Evolutionary conservation across 1,140 invertebrate species (phyloP).

Genomic region (Bombus superbus): DNA sequence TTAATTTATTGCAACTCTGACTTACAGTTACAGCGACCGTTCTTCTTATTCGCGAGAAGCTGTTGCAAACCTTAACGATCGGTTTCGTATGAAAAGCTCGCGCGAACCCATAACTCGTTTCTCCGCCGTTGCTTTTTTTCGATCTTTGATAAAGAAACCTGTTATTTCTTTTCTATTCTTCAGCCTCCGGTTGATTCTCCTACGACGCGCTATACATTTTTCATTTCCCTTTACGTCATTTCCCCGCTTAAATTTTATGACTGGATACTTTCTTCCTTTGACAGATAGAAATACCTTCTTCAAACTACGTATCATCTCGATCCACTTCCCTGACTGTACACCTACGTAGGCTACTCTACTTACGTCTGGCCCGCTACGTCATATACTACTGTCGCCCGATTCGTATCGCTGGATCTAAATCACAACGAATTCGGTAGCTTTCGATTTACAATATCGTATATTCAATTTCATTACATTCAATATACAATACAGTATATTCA

Average conservation of each 20-base stretch:
- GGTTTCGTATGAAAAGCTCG: background rate
- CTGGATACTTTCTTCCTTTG: background rate
- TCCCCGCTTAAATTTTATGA: background rate
- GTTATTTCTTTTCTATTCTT: background rate
- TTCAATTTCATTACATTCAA: background rate
- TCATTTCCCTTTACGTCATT: background rate
- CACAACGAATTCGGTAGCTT: background rate
- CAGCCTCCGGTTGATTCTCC: no score
- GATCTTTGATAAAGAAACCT: background rate
- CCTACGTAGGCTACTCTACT: background rate
- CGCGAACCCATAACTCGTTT: background rate
- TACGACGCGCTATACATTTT: background rate
- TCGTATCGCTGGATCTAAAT: background rate
- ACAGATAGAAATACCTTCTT: background rate
- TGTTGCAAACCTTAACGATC: background rate
- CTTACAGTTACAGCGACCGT: background rate
- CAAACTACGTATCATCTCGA: background rate
- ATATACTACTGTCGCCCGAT: background rate
- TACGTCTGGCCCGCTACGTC: background rate
- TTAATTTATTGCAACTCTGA: conserved; percentile 38
- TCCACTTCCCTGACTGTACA: background rate
- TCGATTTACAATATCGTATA: background rate
- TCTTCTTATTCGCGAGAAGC: conserved; percentile 16
- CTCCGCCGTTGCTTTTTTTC: background rate
- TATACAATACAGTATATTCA: no score